phyloP scores from a whole-genome alignment of 2,888 invertebrate species.

The Nematopogon swammerdamellus region DNA sequence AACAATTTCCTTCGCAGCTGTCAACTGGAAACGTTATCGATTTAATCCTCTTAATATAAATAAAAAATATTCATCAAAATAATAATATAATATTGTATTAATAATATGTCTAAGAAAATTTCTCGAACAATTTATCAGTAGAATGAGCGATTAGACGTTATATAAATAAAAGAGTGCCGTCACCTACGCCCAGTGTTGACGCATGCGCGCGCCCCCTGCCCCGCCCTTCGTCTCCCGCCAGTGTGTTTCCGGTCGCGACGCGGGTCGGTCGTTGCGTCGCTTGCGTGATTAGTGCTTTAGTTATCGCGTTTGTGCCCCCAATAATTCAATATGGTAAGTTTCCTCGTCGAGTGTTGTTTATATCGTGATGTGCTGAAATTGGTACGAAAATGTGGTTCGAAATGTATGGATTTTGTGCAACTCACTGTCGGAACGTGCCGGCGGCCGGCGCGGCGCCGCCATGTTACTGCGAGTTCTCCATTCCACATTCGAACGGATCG shows the following conservation, averaged over 20 bases:
- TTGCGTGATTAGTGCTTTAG: not conserved
- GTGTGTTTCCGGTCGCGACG: not conserved
- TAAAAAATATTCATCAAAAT: too few relatives aligned
- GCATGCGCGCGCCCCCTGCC: not conserved
- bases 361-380: not conserved
- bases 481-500: not conserved
- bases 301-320: not conserved
- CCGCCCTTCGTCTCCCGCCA: not conserved
- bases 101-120: too few relatives aligned
- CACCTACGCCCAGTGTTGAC: not conserved
- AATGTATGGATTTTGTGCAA: not conserved
- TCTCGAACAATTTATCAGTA: too few relatives aligned
- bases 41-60: too few relatives aligned
- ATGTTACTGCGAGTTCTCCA: not conserved
- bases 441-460: not conserved
- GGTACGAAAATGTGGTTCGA: not conserved
- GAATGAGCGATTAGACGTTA: too few relatives aligned
- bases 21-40: too few relatives aligned
- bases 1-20: too few relatives aligned
- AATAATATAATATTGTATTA: too few relatives aligned
- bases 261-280: not conserved
- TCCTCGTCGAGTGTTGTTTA: not conserved
- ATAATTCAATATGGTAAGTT: not conserved
- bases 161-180: not conserved
- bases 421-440: not conserved